These are phyloP conservation scores for Tapirus indicus DNA, from an alignment of 2,797 vertebrate genomes.

Conservation along the genomic window DNA sequence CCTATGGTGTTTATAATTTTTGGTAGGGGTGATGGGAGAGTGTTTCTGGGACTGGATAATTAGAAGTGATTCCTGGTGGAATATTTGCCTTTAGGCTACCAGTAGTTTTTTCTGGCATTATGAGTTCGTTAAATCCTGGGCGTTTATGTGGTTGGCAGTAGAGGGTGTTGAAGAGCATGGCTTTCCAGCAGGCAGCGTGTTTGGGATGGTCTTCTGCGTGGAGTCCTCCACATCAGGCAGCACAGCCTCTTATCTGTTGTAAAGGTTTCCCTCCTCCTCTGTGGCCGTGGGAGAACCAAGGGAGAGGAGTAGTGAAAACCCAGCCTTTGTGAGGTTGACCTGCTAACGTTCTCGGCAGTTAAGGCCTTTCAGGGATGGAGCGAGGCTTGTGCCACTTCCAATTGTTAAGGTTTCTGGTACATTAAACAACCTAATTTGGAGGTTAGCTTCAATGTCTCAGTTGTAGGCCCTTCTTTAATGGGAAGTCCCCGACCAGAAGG, in stretches of 20 bases:
- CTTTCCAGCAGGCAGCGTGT: not conserved
- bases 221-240: not conserved
- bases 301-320: not conserved
- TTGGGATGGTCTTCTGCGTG: rapidly evolving
- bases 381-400: not conserved
- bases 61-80: not conserved
- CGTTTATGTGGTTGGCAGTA: not conserved
- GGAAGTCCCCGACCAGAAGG: not conserved
- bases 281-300: not conserved
- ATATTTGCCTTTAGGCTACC: not conserved
- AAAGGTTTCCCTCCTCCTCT: not conserved
- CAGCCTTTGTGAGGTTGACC: not conserved
- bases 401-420: not conserved
- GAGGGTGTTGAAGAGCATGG: not conserved
- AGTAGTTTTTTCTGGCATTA: not conserved
- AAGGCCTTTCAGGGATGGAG: not conserved
- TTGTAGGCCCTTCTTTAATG: not conserved
- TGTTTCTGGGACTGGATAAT: not conserved
- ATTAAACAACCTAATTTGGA: not conserved
- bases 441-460: not conserved
- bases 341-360: not conserved
- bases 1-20: not conserved
- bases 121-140: not conserved
- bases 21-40: not conserved
- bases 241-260: not conserved